Percentiles rank a stretch among this genome's conserved stretches.
Conservation (phyloP, 2,888 invertebrate species). For the Hypolimnas misippus region DNA sequence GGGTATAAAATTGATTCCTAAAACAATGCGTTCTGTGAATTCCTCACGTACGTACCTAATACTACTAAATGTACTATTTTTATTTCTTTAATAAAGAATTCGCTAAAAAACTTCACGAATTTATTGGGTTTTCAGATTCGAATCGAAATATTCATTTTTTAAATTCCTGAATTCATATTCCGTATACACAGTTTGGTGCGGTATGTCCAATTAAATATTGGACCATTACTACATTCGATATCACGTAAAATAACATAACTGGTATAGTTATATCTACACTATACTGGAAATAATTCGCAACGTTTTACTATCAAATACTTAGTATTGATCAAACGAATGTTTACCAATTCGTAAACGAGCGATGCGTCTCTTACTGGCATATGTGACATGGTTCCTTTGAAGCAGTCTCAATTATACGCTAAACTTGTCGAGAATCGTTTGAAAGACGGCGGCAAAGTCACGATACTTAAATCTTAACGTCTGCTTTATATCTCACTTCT, state of each 20-base stretch:
- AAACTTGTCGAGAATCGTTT: constrained; percentile 18
- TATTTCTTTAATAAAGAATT: neutral
- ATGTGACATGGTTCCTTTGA: constrained; percentile 23
- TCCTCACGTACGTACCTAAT: constrained; percentile 1
- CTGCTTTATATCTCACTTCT: constrained; percentile 16
- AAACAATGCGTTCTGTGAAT: constrained; percentile 22
- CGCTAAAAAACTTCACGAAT: neutral
- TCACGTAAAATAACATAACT: too few species aligned
- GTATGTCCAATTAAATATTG: too few species aligned
- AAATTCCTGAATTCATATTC: neutral
- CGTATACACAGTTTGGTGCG: too few species aligned
- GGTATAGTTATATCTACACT: too few species aligned
- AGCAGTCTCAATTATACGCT: constrained; percentile 19
- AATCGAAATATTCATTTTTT: neutral
- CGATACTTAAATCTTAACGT: constrained; percentile 17
- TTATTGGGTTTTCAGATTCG: constrained; percentile 4
- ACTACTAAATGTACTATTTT: neutral
- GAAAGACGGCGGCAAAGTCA: constrained; percentile 10
- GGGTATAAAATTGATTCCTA: constrained; percentile 28
- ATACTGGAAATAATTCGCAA: too few species aligned
- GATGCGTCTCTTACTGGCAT: neutral
- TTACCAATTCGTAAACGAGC: constrained; percentile 22
- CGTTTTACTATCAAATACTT: neutral
- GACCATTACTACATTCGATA: too few species aligned
- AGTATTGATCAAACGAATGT: constrained; percentile 18